Evolutionary conservation across 2,888 invertebrate species (phyloP), one percentile per base, ranked within the genome.

Genomic region (Dasypolia templi): DNA sequence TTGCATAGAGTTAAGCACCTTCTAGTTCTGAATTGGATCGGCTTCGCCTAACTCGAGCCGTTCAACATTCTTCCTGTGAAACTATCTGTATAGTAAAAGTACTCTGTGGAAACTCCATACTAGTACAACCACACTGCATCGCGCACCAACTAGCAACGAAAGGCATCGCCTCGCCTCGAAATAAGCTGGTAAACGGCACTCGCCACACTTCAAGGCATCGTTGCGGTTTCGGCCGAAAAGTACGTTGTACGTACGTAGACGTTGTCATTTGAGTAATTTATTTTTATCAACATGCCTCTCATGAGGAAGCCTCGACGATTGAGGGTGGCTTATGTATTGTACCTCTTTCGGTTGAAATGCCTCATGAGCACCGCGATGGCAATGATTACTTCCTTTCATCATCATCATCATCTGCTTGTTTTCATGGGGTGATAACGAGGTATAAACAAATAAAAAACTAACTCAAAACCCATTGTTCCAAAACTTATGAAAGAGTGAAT

Each of bases 401-500:
- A n/a, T n/a, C n/a, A n/a, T n/a, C n/a, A n/a, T n/a, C n/a, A n/a
- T n/a, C n/a, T n/a, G n/a, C n/a, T n/a, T n/a, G n/a, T n/a, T n/a
- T n/a, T n/a, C n/a, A 35, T 35, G 35, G 35, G 35, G 0, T 4
- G 35, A 4, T 26, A 11, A 12, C 39, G n/a, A 39, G 22, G 39
- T 39, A 7, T 58, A 32, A 14, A n/a, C n/a, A 22, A 29, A 49
- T 9, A 26, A 35, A 39, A 35, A 22, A 29, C 5, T 12, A 6
- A 22, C 55, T 59, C 9, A 77, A 77, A 75, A 65, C 0, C 14
- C 55, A n/a, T 35, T 5, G 65, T 66, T 70, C 29, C 14, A 7
- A 49, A n/a, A 11, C 19, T 6, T n/a, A 2, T 11, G 53, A 79
- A 79, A 70, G 80, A 79, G 26, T 44, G 75, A 79, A 79, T 67